Conservation (phyloP, 2,113 vertebrate species). For the Limnothrissa miodon region DNA sequence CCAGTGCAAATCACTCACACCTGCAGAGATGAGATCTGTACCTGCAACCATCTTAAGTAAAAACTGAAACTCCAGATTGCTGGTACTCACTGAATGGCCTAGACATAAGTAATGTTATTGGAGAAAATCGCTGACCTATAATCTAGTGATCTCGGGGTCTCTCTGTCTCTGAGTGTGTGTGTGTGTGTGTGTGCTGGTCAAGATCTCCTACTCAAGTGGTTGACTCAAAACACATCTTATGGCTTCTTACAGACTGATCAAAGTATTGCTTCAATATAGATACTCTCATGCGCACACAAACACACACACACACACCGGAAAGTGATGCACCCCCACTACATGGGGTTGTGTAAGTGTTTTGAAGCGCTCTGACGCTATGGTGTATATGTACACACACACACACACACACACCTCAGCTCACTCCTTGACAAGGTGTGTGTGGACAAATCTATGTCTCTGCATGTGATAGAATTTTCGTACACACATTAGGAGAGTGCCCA, state of each 20-base stretch:
- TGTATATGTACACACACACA: not conserved
- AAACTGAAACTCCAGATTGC: not conserved
- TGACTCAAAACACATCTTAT: constrained; percentile 29
- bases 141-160: no score
- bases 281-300: constrained; percentile 51
- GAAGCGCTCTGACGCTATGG: not conserved
- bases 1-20: not conserved
- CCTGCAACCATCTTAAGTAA: not conserved
- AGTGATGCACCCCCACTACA: constrained; percentile 18
- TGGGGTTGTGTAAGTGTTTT: not conserved
- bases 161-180: no score
- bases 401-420: not conserved
- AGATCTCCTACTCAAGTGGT: not conserved
- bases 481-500: not conserved
- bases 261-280: constrained; percentile 80
- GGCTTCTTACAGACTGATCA: constrained; percentile 60
- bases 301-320: constrained; percentile 11
- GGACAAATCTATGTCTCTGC: no score
- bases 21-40: no score
- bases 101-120: no score
- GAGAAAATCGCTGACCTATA: no score
- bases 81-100: no score
- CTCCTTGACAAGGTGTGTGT: not conserved
- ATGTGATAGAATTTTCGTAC: not conserved
- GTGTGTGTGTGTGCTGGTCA: not conserved